Evolutionary conservation across 2,113 vertebrate genomes (phyloP).

Genomic region (Procavia capensis): DNA sequence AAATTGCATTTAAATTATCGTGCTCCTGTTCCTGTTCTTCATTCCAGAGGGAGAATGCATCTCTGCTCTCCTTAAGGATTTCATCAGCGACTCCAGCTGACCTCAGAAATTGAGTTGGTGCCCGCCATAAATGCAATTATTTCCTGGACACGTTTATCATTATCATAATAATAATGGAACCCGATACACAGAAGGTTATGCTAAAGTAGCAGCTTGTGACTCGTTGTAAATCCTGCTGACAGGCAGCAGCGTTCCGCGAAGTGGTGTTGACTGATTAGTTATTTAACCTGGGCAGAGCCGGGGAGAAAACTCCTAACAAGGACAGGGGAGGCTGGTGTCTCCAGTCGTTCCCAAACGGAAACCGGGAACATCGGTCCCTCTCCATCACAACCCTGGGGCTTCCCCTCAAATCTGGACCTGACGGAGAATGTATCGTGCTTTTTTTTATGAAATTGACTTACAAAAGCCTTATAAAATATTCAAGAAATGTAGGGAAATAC

Average conservation of each 20-base stretch:
- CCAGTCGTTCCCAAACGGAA: fast-evolving
- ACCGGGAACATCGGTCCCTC: fast-evolving
- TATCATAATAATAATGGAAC: not conserved
- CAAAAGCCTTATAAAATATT: not conserved
- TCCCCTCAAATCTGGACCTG: not conserved
- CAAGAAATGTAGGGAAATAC: not conserved
- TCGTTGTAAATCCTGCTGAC: not conserved
- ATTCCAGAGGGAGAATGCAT: not conserved
- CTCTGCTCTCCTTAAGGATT: not conserved
- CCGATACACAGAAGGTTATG: not conserved
- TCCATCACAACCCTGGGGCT: fast-evolving
- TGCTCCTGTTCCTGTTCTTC: not conserved
- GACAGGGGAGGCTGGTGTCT: not conserved
- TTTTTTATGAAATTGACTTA: not conserved
- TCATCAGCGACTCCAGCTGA: not conserved
- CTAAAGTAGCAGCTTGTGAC: not conserved
- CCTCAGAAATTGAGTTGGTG: conserved; percentile 21
- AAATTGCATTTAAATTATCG: not conserved
- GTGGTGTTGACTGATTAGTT: not conserved
- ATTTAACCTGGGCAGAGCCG: not conserved
- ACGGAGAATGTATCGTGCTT: not conserved
- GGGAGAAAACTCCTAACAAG: not conserved
- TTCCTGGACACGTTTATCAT: not conserved
- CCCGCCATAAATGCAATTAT: not conserved
- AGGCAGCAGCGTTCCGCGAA: fast-evolving